phyloP scores from a whole-genome alignment of 2,888 invertebrate genomes.

The Drosophila recens region DNA sequence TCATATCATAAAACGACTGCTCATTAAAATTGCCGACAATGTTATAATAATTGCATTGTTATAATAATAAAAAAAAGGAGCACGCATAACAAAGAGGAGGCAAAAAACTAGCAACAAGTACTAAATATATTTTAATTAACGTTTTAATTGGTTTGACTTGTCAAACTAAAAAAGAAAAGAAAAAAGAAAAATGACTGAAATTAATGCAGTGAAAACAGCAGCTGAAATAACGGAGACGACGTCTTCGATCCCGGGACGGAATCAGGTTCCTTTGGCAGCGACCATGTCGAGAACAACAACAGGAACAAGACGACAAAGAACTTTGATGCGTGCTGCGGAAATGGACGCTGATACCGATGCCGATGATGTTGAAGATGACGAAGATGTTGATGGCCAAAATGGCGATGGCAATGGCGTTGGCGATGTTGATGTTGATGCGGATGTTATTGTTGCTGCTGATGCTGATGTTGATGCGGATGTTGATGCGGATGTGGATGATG shows the following conservation, averaged over 20 bases:
- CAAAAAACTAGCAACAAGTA: slow-evolving; percentile 30
- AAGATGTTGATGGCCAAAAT: not conserved
- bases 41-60: not conserved
- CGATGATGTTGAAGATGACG: slow-evolving; percentile 43
- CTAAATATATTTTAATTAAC: slow-evolving; percentile 52
- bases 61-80: not conserved
- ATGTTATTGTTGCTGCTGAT: slow-evolving; percentile 15
- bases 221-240: slow-evolving; percentile 42
- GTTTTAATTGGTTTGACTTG: slow-evolving; percentile 49
- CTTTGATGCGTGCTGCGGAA: slow-evolving; percentile 71
- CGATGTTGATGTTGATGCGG: slow-evolving; percentile 37
- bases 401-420: no score
- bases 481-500: slow-evolving; percentile 62
- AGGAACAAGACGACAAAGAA: slow-evolving; percentile 62
- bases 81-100: not conserved
- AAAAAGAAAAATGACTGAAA: slow-evolving; percentile 68
- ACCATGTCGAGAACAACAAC: slow-evolving; percentile 29
- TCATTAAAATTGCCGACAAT: slow-evolving; percentile 2
- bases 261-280: not conserved
- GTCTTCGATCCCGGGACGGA: slow-evolving; percentile 1
- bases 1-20: not conserved
- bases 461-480: slow-evolving; percentile 21
- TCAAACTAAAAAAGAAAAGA: slow-evolving; percentile 24
- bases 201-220: slow-evolving; percentile 51
- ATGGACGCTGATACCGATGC: slow-evolving; percentile 74